Evolutionary conservation across 2,797 vertebrate genomes (phyloP).

Genomic region (Peromyscus aztecus): DNA sequence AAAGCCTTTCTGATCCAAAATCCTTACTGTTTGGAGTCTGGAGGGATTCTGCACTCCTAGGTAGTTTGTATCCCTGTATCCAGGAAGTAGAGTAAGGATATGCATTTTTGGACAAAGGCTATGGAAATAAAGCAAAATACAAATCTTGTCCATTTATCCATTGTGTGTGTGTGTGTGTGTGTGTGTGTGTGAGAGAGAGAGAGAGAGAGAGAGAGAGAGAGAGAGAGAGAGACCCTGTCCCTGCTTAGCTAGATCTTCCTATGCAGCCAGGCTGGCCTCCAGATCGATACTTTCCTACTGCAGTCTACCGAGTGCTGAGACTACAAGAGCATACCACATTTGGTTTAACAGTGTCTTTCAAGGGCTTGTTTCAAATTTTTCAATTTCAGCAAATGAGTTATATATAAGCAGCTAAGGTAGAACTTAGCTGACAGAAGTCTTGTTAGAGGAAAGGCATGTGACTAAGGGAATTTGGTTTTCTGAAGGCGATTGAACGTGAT

Average conservation of each 20-base stretch:
- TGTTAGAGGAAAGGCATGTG: background rate
- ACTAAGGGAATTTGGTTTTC: background rate
- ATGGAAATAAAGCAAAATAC: background rate
- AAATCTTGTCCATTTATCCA: background rate
- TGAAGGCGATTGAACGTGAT: background rate
- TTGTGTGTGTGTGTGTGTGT: too few relatives aligned
- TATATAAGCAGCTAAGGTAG: background rate
- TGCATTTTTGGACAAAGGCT: background rate
- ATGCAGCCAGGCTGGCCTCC: background rate
- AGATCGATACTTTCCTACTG: background rate
- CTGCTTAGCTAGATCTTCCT: background rate
- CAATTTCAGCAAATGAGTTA: background rate
- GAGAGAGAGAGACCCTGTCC: too few relatives aligned
- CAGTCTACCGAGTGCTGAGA: background rate
- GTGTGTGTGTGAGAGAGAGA: background rate
- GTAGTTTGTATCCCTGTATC: background rate
- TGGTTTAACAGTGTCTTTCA: background rate
- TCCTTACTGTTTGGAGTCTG: background rate
- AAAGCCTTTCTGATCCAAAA: background rate
- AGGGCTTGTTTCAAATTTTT: background rate
- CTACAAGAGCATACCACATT: background rate
- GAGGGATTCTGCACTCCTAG: background rate
- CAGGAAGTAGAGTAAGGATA: background rate
- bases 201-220: too few relatives aligned
- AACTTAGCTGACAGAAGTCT: background rate